phyloP scores from a whole-genome alignment of 2,113 vertebrate species.

The Aptenodytes patagonicus region DNA sequence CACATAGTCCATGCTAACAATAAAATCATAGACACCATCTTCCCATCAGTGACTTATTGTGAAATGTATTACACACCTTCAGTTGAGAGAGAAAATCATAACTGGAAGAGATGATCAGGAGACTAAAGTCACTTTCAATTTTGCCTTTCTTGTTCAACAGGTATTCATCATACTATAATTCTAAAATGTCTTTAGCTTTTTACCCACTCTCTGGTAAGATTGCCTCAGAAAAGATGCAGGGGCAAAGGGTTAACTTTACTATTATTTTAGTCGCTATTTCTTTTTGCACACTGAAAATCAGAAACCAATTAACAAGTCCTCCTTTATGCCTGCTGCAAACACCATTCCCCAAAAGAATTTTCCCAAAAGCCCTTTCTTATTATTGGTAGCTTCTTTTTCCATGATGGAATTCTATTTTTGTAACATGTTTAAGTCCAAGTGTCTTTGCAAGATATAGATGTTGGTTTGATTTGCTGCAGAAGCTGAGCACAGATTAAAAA shows the following conservation, averaged over 20 bases:
- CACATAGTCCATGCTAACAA: background rate
- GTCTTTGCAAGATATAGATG: background rate
- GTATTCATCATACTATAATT: background rate
- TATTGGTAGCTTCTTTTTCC: conserved; percentile 8
- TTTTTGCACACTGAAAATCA: background rate
- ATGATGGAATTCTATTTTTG: conserved; percentile 28
- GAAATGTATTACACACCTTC: background rate
- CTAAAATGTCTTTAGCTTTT: background rate
- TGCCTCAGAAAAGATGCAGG: background rate
- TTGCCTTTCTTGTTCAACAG: background rate
- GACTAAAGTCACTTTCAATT: background rate
- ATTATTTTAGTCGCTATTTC: background rate
- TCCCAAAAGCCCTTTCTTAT: conserved; percentile 26
- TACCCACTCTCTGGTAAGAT: background rate
- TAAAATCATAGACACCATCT: background rate
- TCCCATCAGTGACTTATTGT: background rate
- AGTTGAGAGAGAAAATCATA: background rate
- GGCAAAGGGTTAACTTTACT: background rate
- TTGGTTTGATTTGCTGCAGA: background rate
- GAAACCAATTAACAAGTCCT: conserved; percentile 24
- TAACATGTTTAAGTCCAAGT: background rate
- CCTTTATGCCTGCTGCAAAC: background rate
- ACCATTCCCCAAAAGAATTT: background rate
- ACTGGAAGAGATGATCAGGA: background rate
- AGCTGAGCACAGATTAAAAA: conserved; percentile 41